Conservation (phyloP, 2,888 invertebrate genomes). For the Brenthis hecate region DNA sequence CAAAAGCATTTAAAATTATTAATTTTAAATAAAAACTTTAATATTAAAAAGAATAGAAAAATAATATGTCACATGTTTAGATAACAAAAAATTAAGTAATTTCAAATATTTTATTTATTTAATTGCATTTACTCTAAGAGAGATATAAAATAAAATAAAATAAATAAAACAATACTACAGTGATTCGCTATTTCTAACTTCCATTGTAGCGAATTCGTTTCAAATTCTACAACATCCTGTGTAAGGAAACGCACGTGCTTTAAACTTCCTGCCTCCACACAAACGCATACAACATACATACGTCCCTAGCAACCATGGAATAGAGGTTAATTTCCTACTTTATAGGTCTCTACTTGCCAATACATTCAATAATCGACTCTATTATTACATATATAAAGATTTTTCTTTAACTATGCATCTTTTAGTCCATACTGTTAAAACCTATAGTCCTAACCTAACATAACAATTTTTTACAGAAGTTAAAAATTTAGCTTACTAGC, state of each 20-base stretch:
- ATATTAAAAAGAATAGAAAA: no score
- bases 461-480: no score
- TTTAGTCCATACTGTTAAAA: no score
- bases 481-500: no score
- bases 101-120: background rate
- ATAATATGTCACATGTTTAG: no score
- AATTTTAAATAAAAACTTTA: no score
- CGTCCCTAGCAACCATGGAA: slow-evolving; percentile 9
- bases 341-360: background rate
- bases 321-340: slow-evolving; percentile 18
- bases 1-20: no score
- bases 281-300: slow-evolving; percentile 13
- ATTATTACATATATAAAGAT: background rate
- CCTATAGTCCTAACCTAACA: no score
- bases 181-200: slow-evolving; percentile 21
- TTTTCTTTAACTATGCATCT: background rate
- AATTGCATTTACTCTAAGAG: background rate
- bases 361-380: background rate
- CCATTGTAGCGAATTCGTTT: slow-evolving; percentile 47
- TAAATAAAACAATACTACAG: slow-evolving; percentile 13
- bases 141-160: slow-evolving; percentile 13
- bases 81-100: no score
- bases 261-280: slow-evolving; percentile 67
- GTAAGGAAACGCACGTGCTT: slow-evolving; percentile 75
- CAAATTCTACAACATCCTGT: slow-evolving; percentile 79